Conservation (phyloP, 2,113 vertebrate genomes). For the Neofelis nebulosa region DNA sequence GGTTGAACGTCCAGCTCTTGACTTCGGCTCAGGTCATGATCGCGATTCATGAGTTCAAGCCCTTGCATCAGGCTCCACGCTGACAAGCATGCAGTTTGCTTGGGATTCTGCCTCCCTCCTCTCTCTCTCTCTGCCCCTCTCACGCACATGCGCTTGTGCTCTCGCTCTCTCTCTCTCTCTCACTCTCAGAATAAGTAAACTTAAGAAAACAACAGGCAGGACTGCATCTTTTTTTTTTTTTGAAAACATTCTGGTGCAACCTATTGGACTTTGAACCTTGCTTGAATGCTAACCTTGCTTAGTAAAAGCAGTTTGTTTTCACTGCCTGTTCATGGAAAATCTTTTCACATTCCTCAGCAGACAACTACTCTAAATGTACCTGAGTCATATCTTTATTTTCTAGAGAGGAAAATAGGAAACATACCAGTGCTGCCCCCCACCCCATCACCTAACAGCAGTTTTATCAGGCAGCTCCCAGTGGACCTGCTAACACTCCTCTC, state of each 20-base stretch:
- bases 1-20: background rate
- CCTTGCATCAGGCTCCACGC: background rate
- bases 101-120: background rate
- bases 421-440: background rate
- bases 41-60: background rate
- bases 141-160: background rate
- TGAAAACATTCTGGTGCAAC: background rate
- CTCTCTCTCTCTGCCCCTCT: background rate
- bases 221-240: background rate
- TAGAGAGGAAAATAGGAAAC: background rate
- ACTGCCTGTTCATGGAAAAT: background rate
- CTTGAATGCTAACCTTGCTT: slow-evolving; percentile 2
- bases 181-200: background rate
- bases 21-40: background rate
- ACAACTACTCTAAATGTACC: background rate
- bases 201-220: background rate
- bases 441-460: background rate
- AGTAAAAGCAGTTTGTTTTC: slow-evolving; percentile 43
- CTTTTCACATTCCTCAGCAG: slow-evolving; percentile 10
- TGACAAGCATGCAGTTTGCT: no score
- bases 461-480: background rate
- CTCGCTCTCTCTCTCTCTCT: background rate
- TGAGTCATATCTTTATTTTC: slow-evolving; percentile 2
- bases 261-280: slow-evolving; percentile 10
- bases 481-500: background rate